phyloP scores from a whole-genome alignment of 64 coral and sea anemone species.

The Stichodactyla mertensii region DNA sequence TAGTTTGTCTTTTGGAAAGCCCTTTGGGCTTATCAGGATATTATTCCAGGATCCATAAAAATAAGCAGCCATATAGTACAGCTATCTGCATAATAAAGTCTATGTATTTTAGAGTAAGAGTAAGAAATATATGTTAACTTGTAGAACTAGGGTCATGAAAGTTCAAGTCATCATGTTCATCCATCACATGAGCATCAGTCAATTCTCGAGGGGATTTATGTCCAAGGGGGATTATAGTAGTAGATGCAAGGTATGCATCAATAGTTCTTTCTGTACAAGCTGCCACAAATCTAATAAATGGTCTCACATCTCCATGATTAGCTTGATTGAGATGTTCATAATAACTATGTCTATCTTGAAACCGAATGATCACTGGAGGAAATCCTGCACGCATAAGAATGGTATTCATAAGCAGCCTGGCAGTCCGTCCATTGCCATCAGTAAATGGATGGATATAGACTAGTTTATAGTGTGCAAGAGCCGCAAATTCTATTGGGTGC shows the following conservation, averaged over 20 bases:
- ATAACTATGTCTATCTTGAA: constrained; percentile 83
- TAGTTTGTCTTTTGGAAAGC: no score
- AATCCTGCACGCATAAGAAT: constrained; percentile 99
- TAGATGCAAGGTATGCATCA: constrained; percentile 89
- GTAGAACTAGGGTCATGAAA: constrained; percentile 4
- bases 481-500: constrained; percentile 98
- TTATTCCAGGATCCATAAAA: no score
- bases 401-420: constrained; percentile 88
- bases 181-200: constrained; percentile 64
- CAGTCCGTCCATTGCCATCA: constrained; percentile 94
- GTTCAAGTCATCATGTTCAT: neutral
- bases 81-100: no score
- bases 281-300: constrained; percentile 99
- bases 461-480: constrained; percentile 92
- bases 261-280: constrained; percentile 91
- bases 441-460: constrained; percentile 99
- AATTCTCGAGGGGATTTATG: constrained; percentile 62
- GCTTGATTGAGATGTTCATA: constrained; percentile 84
- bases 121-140: neutral
- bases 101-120: neutral
- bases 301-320: constrained; percentile 93
- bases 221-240: constrained; percentile 87
- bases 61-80: no score
- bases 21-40: no score
- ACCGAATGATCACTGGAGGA: constrained; percentile 87